These are phyloP conservation scores for Sacculina carcini DNA, from an alignment of 2,888 invertebrate genomes.

Conservation along the genomic window DNA sequence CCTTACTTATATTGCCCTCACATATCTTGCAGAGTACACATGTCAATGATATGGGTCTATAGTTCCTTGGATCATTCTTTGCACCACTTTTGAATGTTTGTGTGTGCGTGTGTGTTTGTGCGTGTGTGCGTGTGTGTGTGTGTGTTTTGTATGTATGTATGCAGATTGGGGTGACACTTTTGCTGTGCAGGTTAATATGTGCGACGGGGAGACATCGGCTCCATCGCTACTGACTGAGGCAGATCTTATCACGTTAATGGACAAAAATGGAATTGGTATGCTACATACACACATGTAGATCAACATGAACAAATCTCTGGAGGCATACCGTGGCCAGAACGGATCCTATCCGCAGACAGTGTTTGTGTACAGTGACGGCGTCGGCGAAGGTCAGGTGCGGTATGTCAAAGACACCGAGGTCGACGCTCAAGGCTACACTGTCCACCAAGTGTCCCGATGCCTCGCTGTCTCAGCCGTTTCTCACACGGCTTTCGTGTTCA, in stretches of 20 bases:
- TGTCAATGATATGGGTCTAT: too few relatives aligned
- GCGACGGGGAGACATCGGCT: slow-evolving; percentile 54
- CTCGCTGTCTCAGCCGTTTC: too few relatives aligned
- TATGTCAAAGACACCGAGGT: slow-evolving; percentile 54
- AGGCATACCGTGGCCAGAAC: slow-evolving; percentile 26
- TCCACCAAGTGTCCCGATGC: too few relatives aligned
- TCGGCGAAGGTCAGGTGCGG: slow-evolving; percentile 68
- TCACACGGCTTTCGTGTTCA: too few relatives aligned
- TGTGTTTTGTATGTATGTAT: too few relatives aligned
- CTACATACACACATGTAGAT: not conserved
- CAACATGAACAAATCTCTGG: slow-evolving; percentile 20
- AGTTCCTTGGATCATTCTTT: too few relatives aligned
- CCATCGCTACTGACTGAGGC: slow-evolving; percentile 86
- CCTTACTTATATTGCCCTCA: too few relatives aligned
- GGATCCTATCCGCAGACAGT: slow-evolving; percentile 37
- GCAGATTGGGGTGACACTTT: not conserved
- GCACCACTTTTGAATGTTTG: too few relatives aligned
- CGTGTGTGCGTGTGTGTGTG: too few relatives aligned
- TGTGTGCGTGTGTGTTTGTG: too few relatives aligned
- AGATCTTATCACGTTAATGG: slow-evolving; percentile 92
- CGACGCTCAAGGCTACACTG: too few relatives aligned
- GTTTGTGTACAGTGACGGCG: slow-evolving; percentile 69
- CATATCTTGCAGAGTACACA: too few relatives aligned
- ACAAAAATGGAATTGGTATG: slow-evolving; percentile 95
- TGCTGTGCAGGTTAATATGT: slow-evolving; percentile 36